Conservation (phyloP, 2,888 invertebrate genomes). For the Thymelicus acteon region DNA sequence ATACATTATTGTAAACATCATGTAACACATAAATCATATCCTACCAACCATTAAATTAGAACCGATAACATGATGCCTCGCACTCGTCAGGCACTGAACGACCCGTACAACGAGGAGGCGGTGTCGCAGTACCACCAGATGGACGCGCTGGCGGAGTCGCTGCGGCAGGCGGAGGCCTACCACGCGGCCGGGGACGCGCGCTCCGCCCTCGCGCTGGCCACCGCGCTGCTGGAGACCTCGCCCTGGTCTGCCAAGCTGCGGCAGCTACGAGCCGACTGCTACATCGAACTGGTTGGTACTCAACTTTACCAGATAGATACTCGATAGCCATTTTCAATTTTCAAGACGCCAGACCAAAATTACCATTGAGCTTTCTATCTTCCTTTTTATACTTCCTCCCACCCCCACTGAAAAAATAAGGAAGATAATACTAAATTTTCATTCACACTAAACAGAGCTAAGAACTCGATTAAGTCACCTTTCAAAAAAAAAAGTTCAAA, state of each 20-base stretch:
- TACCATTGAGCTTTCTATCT: too few relatives aligned
- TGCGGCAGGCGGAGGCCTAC: constrained; percentile 83
- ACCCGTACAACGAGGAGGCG: constrained; percentile 92
- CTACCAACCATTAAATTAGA: not conserved
- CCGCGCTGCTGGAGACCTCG: constrained; percentile 89
- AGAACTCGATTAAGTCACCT: too few relatives aligned
- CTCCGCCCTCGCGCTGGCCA: constrained; percentile 67
- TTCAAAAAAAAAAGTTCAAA: too few relatives aligned
- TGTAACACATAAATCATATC: too few relatives aligned
- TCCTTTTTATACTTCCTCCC: too few relatives aligned
- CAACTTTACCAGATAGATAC: not conserved
- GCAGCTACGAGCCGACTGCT: constrained; percentile 94
- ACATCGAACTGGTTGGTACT: constrained; percentile 84
- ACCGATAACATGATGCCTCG: not conserved
- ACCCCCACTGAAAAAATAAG: too few relatives aligned
- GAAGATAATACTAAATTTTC: too few relatives aligned
- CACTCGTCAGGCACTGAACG: constrained; percentile 70
- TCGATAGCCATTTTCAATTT: too few relatives aligned
- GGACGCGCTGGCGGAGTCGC: constrained; percentile 87
- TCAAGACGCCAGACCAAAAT: too few relatives aligned
- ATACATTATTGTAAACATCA: too few relatives aligned
- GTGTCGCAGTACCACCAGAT: constrained; percentile 88
- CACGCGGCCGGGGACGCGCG: constrained; percentile 80
- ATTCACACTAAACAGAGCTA: too few relatives aligned
- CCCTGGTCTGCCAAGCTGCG: constrained; percentile 95